Conservation (phyloP, 2,888 invertebrate species). For the Ophioninae sp. region DNA sequence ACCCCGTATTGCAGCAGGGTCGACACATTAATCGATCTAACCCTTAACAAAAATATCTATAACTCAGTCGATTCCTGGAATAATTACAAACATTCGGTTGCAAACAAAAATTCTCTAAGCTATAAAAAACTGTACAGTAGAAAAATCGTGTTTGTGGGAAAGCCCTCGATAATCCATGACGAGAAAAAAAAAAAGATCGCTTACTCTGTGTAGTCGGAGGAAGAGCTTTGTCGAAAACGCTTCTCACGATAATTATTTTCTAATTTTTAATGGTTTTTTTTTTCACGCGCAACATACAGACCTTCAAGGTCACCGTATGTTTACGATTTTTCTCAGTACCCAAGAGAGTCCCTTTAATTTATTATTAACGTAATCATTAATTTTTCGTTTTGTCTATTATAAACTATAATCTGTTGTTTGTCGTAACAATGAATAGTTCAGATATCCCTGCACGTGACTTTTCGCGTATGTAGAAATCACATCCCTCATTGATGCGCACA, state of each 20-base stretch:
- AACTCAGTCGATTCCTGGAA: no score
- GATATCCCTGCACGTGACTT: no score
- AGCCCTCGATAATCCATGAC: slow-evolving; percentile 68
- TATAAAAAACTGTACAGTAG: neutral
- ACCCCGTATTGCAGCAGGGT: no score
- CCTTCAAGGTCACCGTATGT: neutral
- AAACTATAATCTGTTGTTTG: no score
- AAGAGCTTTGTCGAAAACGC: slow-evolving; percentile 2
- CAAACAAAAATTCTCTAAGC: neutral
- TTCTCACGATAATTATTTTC: slow-evolving; percentile 27
- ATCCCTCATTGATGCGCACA: no score
- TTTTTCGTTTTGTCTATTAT: no score
- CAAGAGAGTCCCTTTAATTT: slow-evolving; percentile 32
- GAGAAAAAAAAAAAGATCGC: slow-evolving; percentile 68
- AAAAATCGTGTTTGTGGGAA: neutral
- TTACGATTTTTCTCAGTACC: neutral
- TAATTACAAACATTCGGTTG: no score
- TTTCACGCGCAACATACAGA: neutral
- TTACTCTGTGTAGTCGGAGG: slow-evolving; percentile 33
- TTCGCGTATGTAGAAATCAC: no score
- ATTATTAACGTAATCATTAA: slow-evolving; percentile 44
- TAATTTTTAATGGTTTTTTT: slow-evolving; percentile 17
- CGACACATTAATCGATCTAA: no score
- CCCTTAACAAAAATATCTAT: no score
- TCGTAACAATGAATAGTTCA: no score